phyloP scores from a whole-genome alignment of 2,888 invertebrate species.

The Eupithecia dodoneata region DNA sequence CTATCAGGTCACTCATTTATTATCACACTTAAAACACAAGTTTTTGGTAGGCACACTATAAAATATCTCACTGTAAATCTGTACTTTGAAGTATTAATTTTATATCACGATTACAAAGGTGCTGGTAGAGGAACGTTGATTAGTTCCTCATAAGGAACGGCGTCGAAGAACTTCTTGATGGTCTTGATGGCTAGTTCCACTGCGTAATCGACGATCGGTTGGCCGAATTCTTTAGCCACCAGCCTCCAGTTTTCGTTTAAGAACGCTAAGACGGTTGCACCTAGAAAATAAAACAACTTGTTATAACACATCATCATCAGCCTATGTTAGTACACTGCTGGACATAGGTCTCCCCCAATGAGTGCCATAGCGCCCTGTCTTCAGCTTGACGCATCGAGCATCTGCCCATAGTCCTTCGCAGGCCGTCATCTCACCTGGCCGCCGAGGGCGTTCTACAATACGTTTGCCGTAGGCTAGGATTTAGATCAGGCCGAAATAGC shows the following conservation, averaged over 20 bases:
- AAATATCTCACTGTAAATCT: constrained; percentile 26
- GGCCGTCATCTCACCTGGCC: no score
- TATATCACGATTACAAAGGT: constrained; percentile 28
- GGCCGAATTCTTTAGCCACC: constrained; percentile 76
- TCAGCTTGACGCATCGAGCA: no score
- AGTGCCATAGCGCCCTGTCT: no score
- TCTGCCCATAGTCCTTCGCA: no score
- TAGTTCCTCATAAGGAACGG: constrained; percentile 72
- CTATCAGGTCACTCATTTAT: constrained; percentile 15
- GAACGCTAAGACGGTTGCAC: constrained; percentile 68
- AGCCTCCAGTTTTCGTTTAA: constrained; percentile 75
- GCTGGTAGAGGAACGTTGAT: constrained; percentile 68
- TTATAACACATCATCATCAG: no score
- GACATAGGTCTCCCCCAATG: no score
- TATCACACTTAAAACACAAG: constrained; percentile 24
- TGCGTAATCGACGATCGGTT: constrained; percentile 76
- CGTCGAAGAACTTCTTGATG: constrained; percentile 72
- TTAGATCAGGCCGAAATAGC: neutral
- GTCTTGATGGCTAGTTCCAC: constrained; percentile 70
- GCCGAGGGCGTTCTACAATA: no score
- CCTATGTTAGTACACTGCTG: no score
- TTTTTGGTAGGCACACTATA: constrained; percentile 34
- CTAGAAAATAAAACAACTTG: constrained; percentile 49
- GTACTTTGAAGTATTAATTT: constrained; percentile 14
- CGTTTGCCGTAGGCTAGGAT: neutral